phyloP scores from a whole-genome alignment of 2,888 invertebrate genomes.

The Lasioglossum marginatum region DNA sequence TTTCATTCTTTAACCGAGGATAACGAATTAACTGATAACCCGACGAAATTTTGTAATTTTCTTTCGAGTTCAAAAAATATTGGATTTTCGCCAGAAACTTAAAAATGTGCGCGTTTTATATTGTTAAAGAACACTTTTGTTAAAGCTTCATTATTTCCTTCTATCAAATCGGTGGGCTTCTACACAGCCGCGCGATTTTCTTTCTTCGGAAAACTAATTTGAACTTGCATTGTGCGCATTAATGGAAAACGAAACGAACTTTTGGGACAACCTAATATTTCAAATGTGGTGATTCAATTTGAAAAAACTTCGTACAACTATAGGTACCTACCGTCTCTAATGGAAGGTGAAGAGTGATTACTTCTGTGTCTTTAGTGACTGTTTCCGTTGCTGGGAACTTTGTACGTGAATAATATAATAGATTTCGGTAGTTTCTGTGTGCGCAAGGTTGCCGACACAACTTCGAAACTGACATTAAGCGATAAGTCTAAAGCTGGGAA shows the following conservation, averaged over 20 bases:
- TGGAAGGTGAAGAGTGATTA: not conserved
- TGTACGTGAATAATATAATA: not conserved
- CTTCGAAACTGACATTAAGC: not conserved
- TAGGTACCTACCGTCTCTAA: not conserved
- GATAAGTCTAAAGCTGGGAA: not conserved
- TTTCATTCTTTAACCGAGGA: not conserved
- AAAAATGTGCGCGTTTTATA: not conserved
- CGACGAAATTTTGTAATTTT: not conserved
- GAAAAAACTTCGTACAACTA: not conserved
- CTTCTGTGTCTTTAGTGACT: not conserved
- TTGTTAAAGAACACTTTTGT: too few relatives aligned
- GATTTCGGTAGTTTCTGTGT: not conserved
- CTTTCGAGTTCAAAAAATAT: not conserved
- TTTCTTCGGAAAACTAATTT: too few relatives aligned
- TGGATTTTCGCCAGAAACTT: not conserved
- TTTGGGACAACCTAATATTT: not conserved
- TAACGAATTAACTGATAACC: not conserved
- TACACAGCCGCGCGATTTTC: too few relatives aligned
- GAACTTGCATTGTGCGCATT: too few relatives aligned
- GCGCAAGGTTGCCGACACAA: not conserved
- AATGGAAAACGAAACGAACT: not conserved
- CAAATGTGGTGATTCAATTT: not conserved
- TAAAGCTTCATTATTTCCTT: too few relatives aligned
- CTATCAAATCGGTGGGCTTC: too few relatives aligned
- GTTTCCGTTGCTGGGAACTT: not conserved